Base-by-base conservation (phyloP, 1,140 invertebrate species). In the Pissodes strobi region DNA sequence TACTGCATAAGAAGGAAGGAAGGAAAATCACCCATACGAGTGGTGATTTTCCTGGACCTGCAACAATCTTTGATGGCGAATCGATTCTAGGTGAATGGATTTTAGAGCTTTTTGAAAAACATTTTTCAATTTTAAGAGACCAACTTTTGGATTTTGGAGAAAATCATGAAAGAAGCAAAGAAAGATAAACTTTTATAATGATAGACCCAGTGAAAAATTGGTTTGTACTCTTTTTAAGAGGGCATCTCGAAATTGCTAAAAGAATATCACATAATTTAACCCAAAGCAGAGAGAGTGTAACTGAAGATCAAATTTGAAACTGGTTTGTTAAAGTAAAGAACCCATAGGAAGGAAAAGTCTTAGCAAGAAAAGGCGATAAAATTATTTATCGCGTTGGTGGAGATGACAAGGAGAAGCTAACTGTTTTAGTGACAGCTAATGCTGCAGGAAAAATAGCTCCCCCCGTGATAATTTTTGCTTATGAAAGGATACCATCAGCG, bases 401-500 rank as follows among this genome's bases (percentile, higher is more conserved):
- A 15, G 22, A 49, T 34, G 46, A 53, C n/a, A 59, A 66, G 56
- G 55, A 66, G 34, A 49, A 27, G 17, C 18, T 57, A 12, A 59
- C 64, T 4, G 25, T 37, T 37, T 12, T 52, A 25, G 10, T 58
- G 23, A 46, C 41, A 30, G 56, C 27, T 38, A 53, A 52, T 10
- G 34, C 55, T 19, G 21, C 18, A 5, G 48, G 55, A 21, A n/a
- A 25, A 13, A 12, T 66, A 27, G 13, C 46, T 22, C 55, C 56
- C 45, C 55, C 64, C 15, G 67, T 78, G 65, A 13, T 48, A 41
- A 13, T 61, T 2, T 39, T 61, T 6, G 23, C 12, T 19, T 61
- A 61, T 52, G 48, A 38, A 12, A 19, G 46, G 15, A 23, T 51
- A 21, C 58, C 58, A 15, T 8, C 15, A 25, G 21, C 5, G 17